These are phyloP conservation scores for Mormoops blainvillei DNA, from an alignment of 2,113 vertebrate species.

Conservation along the genomic window DNA sequence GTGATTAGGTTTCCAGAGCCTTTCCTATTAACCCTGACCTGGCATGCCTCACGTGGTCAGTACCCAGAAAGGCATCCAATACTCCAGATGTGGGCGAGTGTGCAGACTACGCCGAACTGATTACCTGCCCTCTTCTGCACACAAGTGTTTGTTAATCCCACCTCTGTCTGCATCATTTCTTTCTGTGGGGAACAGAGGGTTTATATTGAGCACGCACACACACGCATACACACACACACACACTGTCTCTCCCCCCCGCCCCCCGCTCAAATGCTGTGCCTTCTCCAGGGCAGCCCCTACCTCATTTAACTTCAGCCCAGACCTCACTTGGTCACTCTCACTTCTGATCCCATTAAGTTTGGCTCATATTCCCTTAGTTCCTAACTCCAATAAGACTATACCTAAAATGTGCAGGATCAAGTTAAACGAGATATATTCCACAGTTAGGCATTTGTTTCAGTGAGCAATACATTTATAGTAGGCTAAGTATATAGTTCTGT, in stretches of 20 bases:
- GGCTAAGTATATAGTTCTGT: neutral
- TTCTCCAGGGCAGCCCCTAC: neutral
- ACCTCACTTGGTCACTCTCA: neutral
- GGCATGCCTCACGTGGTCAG: slow-evolving; percentile 26
- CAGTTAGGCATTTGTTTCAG: neutral
- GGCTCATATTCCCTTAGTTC: neutral
- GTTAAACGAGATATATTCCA: neutral
- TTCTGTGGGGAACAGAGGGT: neutral
- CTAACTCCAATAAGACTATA: slow-evolving; percentile 11
- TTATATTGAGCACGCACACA: neutral
- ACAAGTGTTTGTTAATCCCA: slow-evolving; percentile 22
- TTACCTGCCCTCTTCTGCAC: slow-evolving; percentile 1
- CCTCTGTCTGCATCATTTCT: slow-evolving; percentile 6
- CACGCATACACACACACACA: no score
- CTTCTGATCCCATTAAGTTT: neutral
- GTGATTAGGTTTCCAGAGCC: slow-evolving; percentile 66
- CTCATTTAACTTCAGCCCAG: neutral
- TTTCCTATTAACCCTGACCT: slow-evolving; percentile 53
- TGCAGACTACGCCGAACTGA: neutral
- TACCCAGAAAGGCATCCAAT: slow-evolving; percentile 53
- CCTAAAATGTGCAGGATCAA: slow-evolving; percentile 4
- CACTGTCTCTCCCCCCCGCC: neutral
- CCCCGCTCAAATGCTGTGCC: neutral
- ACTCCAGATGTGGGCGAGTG: slow-evolving; percentile 43
- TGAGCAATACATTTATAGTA: neutral